Evolutionary conservation across 2,888 invertebrate genomes (phyloP), one percentile per base, ranked within the genome.

Genomic region (Phyto melanocephala): DNA sequence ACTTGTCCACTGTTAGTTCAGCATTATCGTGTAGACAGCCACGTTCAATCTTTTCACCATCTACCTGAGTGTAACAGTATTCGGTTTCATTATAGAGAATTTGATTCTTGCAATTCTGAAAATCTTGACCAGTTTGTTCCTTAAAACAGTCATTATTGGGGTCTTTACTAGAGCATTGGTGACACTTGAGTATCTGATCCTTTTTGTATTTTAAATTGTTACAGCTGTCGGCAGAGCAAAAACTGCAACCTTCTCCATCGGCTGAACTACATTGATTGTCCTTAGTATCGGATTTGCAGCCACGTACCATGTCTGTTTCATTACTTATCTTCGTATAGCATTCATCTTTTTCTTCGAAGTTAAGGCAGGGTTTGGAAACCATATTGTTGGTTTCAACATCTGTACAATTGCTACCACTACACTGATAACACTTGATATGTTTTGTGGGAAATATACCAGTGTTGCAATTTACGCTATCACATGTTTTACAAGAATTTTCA

Each of bases 391-490:
- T 6, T 6, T n/a, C 8, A 0, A 84, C 84, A 60, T 80, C 76
- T 4, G 45, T 68, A 50, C 88, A 88, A 1, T 62, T 84, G 6
- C 50, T 11, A 0, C 42, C 80, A 1, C n/a, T 42, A 62, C 87
- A 87, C 45, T 88, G 87, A 45, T 84, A 85, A 62, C 88, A 89
- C 0, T n/a, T 67, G 0, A 63, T 54, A 56, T 87, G 86, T 11
- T 85, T 68, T 1, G 42, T 13, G 10, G 87, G 88, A 13, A 85
- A 86, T 11, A 86, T 65, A 1, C 84, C 87, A 3, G 58, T 68
- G 56, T 89, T 89, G 45, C 88, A 88, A 13, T 77, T 72, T 1
- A 37, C 15, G 0, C 47, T 71, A 0, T 10, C 5, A 58, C 87
- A 87, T 1, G 17, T 37, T 6, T 77, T 45, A 22, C 87, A 87